Conservation (phyloP, 2,113 vertebrate genomes). For the Gopherus evgoodei region DNA sequence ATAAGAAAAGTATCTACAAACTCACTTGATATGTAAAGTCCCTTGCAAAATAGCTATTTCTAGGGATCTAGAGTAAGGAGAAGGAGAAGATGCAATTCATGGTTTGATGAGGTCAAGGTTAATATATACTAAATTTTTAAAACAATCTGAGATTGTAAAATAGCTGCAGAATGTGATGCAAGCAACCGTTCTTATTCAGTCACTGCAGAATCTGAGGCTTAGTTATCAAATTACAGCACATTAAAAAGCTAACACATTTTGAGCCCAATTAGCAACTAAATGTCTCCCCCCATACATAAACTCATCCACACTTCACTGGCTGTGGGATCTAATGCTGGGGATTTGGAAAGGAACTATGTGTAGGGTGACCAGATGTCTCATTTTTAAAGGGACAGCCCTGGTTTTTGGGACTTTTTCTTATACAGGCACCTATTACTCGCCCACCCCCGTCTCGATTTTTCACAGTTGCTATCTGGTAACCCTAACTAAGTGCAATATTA, state of each 20-base stretch:
- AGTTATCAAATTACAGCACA: slow-evolving; percentile 46
- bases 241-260: slow-evolving; percentile 49
- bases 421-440: no score
- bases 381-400: no score
- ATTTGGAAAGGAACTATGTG: slow-evolving; percentile 38
- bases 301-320: slow-evolving; percentile 21
- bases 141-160: slow-evolving; percentile 1
- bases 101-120: not conserved
- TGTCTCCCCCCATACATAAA: not conserved
- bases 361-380: no score
- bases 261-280: slow-evolving; percentile 32
- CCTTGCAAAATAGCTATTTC: slow-evolving; percentile 8
- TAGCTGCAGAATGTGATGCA: slow-evolving; percentile 26
- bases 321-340: slow-evolving; percentile 14
- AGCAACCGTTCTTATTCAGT: not conserved
- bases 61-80: not conserved
- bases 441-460: no score
- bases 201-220: slow-evolving; percentile 37
- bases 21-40: slow-evolving; percentile 9
- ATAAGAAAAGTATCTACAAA: slow-evolving; percentile 9
- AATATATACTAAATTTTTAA: not conserved
- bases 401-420: no score
- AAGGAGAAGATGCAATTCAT: slow-evolving; percentile 11
- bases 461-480: no score
- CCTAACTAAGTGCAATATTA: slow-evolving; percentile 20